These are phyloP conservation scores for Daktulosphaira vitifoliae DNA, from an alignment of 1,140 invertebrate genomes.

Conservation along the genomic window DNA sequence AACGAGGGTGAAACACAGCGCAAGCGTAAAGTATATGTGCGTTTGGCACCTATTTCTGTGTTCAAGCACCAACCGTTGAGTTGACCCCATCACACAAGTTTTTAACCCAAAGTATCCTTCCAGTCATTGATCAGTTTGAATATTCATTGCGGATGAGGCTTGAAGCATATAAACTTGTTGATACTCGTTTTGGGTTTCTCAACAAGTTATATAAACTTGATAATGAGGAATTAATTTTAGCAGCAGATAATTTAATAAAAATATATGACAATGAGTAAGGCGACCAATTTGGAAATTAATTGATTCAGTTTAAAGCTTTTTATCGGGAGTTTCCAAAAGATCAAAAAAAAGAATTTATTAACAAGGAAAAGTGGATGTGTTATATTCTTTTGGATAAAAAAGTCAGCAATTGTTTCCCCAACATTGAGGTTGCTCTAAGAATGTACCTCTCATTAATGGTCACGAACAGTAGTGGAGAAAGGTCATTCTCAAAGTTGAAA, in stretches of 20 bases:
- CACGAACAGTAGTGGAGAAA: conserved; percentile 38
- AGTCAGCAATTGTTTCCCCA: conserved; percentile 35
- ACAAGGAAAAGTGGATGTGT: no score
- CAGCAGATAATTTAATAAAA: background rate
- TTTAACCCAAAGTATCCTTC: conserved; percentile 26
- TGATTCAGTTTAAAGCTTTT: conserved; percentile 6
- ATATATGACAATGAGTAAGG: background rate
- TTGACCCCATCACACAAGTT: conserved; percentile 24
- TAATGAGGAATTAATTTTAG: background rate
- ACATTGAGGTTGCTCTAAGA: conserved; percentile 37
- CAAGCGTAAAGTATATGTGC: conserved; percentile 21
- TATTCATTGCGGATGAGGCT: conserved; percentile 22
- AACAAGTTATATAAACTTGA: conserved; percentile 26
- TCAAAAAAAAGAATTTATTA: background rate
- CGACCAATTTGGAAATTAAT: background rate
- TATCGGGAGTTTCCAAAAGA: background rate
- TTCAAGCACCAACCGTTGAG: conserved; percentile 2
- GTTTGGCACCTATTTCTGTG: background rate
- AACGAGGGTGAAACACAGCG: conserved; percentile 30
- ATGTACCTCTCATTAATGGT: conserved; percentile 38
- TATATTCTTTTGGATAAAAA: no score
- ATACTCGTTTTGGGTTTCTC: conserved; percentile 23
- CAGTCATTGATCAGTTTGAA: conserved; percentile 28
- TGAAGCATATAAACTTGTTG: conserved; percentile 28
- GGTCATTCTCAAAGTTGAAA: conserved; percentile 39